These are phyloP conservation scores for Crioceris asparagi DNA, from an alignment of 2,888 invertebrate species.

Conservation along the genomic window DNA sequence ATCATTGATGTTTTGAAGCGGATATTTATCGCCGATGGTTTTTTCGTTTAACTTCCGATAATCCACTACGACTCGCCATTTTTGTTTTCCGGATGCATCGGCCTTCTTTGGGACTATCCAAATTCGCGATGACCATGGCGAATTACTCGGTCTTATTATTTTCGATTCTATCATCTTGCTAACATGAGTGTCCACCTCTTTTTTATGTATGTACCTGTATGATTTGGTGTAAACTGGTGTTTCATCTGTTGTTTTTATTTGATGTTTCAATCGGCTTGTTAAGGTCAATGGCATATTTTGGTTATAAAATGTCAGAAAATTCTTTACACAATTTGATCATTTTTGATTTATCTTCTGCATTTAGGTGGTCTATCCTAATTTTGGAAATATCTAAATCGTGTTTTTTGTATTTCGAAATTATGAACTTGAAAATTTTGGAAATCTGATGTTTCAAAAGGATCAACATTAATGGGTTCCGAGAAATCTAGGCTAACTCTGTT, in stretches of 20 bases:
- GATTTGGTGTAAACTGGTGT: slow-evolving; percentile 15
- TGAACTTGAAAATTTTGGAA: neutral
- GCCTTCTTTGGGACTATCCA: slow-evolving; percentile 21
- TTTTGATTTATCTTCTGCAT: slow-evolving; percentile 4
- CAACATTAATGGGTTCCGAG: too few species aligned
- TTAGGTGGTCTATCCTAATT: slow-evolving; percentile 3
- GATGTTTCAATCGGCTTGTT: slow-evolving; percentile 10
- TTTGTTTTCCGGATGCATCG: slow-evolving; percentile 16
- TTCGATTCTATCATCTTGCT: slow-evolving; percentile 14
- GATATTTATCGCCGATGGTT: slow-evolving; percentile 15
- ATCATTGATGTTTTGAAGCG: slow-evolving; percentile 16
- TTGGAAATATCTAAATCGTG: neutral
- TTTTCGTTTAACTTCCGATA: slow-evolving; percentile 16
- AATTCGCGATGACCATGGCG: slow-evolving; percentile 19
- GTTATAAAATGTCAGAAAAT: slow-evolving; percentile 1
- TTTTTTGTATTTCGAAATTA: neutral
- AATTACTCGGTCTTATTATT: slow-evolving; percentile 14
- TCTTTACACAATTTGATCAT: neutral
- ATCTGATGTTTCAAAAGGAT: neutral
- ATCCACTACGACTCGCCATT: slow-evolving; percentile 17
- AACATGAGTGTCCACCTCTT: slow-evolving; percentile 22
- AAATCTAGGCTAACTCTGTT: too few species aligned
- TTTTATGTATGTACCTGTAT: slow-evolving; percentile 21
- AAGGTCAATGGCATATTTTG: slow-evolving; percentile 1
- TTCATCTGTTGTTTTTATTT: slow-evolving; percentile 12